Conservation (phyloP, 2,888 invertebrate genomes). For the Cheilosia grossa region DNA sequence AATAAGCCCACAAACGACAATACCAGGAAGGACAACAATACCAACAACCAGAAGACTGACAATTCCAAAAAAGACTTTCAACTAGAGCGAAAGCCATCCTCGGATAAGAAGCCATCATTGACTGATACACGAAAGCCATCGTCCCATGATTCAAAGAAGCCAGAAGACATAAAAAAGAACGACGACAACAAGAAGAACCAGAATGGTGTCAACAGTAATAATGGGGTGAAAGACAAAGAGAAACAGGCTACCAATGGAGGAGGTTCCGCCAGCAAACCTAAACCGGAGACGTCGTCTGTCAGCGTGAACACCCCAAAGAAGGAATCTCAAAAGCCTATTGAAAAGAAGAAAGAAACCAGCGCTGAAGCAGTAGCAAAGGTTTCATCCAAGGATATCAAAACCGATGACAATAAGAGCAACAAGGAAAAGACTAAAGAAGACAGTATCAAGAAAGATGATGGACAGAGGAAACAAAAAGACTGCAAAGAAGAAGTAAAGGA, state of each 20-base stretch:
- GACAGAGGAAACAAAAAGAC: slow-evolving; percentile 27
- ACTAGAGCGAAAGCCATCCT: slow-evolving; percentile 52
- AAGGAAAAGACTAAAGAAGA: slow-evolving; percentile 40
- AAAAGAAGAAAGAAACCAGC: slow-evolving; percentile 56
- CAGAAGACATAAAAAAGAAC: slow-evolving; percentile 59
- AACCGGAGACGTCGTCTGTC: slow-evolving; percentile 59
- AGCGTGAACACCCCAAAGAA: slow-evolving; percentile 31
- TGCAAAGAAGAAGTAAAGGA: slow-evolving; percentile 35
- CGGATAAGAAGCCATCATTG: slow-evolving; percentile 56
- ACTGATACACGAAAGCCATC: slow-evolving; percentile 38
- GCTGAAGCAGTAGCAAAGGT: slow-evolving; percentile 27
- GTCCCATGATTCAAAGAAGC: slow-evolving; percentile 40
- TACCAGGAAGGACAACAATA: slow-evolving; percentile 50
- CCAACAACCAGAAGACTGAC: slow-evolving; percentile 75
- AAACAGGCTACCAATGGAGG: slow-evolving; percentile 46
- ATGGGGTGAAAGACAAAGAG: slow-evolving; percentile 67
- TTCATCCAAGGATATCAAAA: slow-evolving; percentile 26
- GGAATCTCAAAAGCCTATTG: slow-evolving; percentile 56
- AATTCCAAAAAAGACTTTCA: slow-evolving; percentile 70
- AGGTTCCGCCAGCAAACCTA: slow-evolving; percentile 39
- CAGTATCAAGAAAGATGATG: slow-evolving; percentile 13
- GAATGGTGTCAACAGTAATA: slow-evolving; percentile 78
- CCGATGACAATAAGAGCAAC: slow-evolving; percentile 56
- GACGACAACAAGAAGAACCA: slow-evolving; percentile 78
- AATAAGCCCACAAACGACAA: slow-evolving; percentile 60